Base-by-base conservation (phyloP, 2,113 vertebrate genomes). In the Rhadina sibilatrix region DNA sequence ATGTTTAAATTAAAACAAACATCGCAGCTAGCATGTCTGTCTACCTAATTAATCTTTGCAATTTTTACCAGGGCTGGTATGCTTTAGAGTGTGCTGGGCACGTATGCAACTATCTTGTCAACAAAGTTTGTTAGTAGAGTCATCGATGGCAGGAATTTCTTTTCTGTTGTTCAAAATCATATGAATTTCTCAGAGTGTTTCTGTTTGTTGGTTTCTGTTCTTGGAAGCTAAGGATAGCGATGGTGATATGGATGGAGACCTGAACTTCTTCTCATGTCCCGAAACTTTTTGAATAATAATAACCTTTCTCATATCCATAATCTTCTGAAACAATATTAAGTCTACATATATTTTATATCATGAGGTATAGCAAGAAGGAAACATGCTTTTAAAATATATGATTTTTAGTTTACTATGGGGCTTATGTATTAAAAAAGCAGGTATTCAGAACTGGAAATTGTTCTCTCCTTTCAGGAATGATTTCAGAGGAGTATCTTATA, bases 21-120 rank as follows among this genome's bases (percentile, higher is more conserved):
- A 68, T 46, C 6, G 24, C 35, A 78, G 10, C 22, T 72, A 42
- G 2, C 27, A 25, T 52, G 15, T n/a, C 40, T 47, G 12, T n/a
- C 30, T 82, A 21, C 17, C 12, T 88, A 59, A 78, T 31, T 40
- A 76, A 23, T 3, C 9, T 69, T 69, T 47, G 56, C 14, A 56
- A 25, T 47, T 93, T 90, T 72, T 85, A 30, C 20, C 23, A 54
- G 19, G 15, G 25, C 5, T 78, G 38, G 2, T 52, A 27, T 53
- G 3, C 23, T 79, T 79, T 42, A 19, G 20, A 78, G 12, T 77
- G 19, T 40, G 21, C 20, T 56, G 6, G 11, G 16, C 0, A 0
- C 5, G 3, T 44, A 38, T 5, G 9, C 23, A 74, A n/a, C 8
- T 28, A 31, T 40, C 11, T 47, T 69, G 27, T 61, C 16, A 47